Conservation (phyloP, 92 coral and sea anemone genomes). For the Pocillopora grandis region DNA sequence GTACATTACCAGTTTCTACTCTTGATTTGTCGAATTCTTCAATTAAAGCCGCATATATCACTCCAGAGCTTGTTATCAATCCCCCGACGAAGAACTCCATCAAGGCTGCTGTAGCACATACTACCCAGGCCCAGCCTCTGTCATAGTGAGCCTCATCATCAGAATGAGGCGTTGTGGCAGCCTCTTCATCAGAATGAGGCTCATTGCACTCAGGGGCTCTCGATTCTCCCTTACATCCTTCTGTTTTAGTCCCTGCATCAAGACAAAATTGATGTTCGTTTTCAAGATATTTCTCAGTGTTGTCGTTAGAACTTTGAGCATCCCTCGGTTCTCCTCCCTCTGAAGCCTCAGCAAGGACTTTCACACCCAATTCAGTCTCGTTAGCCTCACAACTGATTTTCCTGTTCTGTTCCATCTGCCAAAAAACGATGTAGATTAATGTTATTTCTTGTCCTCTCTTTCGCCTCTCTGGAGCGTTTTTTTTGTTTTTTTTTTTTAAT, state of each 20-base stretch:
- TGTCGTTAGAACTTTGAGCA: background rate
- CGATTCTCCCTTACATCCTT: too few relatives aligned
- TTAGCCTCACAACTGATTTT: background rate
- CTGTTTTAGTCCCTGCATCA: too few relatives aligned
- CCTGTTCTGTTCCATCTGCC: conserved; percentile 1
- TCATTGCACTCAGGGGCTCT: background rate
- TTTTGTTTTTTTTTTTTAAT: too few relatives aligned
- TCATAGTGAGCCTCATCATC: conserved; percentile 2
- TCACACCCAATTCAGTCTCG: background rate
- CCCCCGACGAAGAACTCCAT: conserved; percentile 47
- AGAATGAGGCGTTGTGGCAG: background rate
- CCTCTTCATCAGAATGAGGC: conserved; percentile 15
- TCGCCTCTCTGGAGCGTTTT: too few relatives aligned
- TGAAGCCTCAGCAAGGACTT: background rate
- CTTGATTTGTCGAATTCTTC: conserved; percentile 41
- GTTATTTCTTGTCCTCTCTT: too few relatives aligned
- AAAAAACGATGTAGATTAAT: background rate
- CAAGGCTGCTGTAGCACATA: conserved; percentile 25
- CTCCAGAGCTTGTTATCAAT: conserved; percentile 40
- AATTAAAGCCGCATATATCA: conserved; percentile 36
- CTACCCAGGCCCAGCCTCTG: conserved; percentile 38
- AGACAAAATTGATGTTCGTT: background rate
- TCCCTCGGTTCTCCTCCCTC: background rate
- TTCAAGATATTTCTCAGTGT: background rate
- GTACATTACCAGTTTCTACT: conserved; percentile 27